Base-by-base conservation (phyloP, 2,113 vertebrate genomes). In the Actenoides lindsayi region DNA sequence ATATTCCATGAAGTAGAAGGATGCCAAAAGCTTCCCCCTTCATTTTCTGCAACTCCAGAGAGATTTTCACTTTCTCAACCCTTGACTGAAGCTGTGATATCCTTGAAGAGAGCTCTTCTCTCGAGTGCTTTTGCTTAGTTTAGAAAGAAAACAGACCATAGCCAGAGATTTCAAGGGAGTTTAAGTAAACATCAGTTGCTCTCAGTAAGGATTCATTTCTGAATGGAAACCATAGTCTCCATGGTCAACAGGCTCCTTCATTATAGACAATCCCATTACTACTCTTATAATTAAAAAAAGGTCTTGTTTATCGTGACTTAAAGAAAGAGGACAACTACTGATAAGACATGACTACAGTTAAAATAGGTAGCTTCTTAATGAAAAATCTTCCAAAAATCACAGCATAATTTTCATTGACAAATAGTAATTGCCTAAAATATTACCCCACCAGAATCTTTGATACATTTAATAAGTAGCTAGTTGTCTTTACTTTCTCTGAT, bases 41-140 rank as follows among this genome's bases (percentile, higher is more conserved):
- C 51, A 28, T 60, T 90, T 88, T 35, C 35, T 88, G 57, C 53
- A 94, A 39, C 4, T 30, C 63, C 42, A 86, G n/a, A 64, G 56
- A 92, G 60, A 87, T 65, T 91, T 89, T 78, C 44, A 75, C 4
- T 4, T 92, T 81, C 57, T 94, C 48, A 96, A 6, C 80, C 77
- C 56, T 62, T 92, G 57, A 83, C 64, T 89, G 64, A 93, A 90
- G 53, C 57, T 78, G 64, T 89, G 81, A 93, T 87, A 87, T 79
- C 57, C 69, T 84, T 94, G 60, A 96, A 94, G 57, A 89, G 62
- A 89, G 84, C 74, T 89, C 81, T 89, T 94, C 39, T 93, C 80
- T 94, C 77, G 87, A 92, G 76, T 68, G 73, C 62, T 83, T 96
- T 90, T 89, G 13, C 48, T 93, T 81, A 68, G 48, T 87, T 84